Conservation (phyloP, 1,140 invertebrate genomes). For the Caenorhabditis elegans region DNA sequence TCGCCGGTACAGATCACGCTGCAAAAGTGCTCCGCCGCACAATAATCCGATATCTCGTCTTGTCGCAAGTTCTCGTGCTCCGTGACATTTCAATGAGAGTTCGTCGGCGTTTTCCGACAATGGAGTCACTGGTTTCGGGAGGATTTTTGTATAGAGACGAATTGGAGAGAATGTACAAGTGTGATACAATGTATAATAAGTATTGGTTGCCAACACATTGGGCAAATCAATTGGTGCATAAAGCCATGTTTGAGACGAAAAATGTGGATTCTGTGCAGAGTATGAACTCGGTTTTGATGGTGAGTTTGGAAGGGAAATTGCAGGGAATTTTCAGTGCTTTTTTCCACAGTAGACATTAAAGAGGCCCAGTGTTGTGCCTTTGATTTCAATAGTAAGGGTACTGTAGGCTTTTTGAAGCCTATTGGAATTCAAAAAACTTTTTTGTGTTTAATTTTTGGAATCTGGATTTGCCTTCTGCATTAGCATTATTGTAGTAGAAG, state of each 20-base stretch:
- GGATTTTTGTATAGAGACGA: slow-evolving; percentile 57
- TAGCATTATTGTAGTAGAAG: too few relatives aligned
- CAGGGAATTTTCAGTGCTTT: too few relatives aligned
- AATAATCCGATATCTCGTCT: slow-evolving; percentile 44
- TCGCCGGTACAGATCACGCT: slow-evolving; percentile 34
- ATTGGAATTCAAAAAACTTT: too few relatives aligned
- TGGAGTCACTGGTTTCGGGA: slow-evolving; percentile 54
- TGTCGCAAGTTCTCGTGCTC: slow-evolving; percentile 49
- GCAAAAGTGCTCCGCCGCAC: slow-evolving; percentile 36
- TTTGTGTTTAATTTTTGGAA: too few relatives aligned
- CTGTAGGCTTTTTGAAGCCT: background rate
- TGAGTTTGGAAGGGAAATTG: background rate
- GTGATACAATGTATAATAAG: slow-evolving; percentile 47
- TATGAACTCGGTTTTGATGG: background rate
- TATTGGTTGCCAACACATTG: slow-evolving; percentile 65
- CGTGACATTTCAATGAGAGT: slow-evolving; percentile 63
- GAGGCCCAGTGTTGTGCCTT: too few relatives aligned
- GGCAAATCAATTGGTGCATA: slow-evolving; percentile 34
- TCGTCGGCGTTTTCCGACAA: slow-evolving; percentile 57
- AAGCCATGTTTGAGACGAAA: slow-evolving; percentile 4
- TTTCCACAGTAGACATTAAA: too few relatives aligned
- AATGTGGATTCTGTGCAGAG: background rate
- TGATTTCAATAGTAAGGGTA: too few relatives aligned
- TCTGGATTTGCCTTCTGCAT: too few relatives aligned
- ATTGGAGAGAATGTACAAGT: slow-evolving; percentile 51